Percentiles rank a stretch among this genome's conserved stretches.
phyloP scores from a whole-genome alignment of 2,888 invertebrate genomes.

The Eupithecia subfuscata region DNA sequence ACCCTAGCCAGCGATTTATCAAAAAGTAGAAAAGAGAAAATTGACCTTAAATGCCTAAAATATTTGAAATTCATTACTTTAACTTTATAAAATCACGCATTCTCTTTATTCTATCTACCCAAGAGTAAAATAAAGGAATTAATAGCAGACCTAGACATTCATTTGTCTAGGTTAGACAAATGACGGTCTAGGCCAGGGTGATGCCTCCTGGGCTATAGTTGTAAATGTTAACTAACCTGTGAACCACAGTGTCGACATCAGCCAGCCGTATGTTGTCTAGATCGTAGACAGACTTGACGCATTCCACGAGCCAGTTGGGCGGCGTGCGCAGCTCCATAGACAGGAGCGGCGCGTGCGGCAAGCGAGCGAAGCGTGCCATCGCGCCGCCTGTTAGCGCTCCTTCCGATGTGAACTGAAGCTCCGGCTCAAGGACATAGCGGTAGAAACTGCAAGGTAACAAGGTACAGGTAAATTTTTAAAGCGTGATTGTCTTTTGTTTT shows the following conservation, averaged over 20 bases:
- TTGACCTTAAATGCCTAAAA: background rate
- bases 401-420: constrained; percentile 90
- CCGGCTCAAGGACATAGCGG: constrained; percentile 96
- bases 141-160: no score
- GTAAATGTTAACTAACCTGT: constrained; percentile 83
- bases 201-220: background rate
- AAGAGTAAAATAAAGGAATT: no score
- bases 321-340: constrained; percentile 92
- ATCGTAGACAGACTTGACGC: constrained; percentile 96
- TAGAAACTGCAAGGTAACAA: constrained; percentile 89
- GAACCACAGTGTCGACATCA: constrained; percentile 94
- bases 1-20: background rate
- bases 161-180: background rate
- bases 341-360: constrained; percentile 96
- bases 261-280: constrained; percentile 98
- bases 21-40: background rate
- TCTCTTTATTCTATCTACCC: no score
- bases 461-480: no score
- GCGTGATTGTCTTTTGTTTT: no score
- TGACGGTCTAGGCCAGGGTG: background rate
- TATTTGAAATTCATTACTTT: background rate
- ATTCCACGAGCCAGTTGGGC: constrained; percentile 98
- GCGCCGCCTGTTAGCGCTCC: constrained; percentile 90
- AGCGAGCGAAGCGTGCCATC: constrained; percentile 92
- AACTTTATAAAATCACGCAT: no score